Evolutionary conservation across 2,888 invertebrate species (phyloP), one percentile per base, ranked within the genome.

Genomic region (Phorcus lineatus): DNA sequence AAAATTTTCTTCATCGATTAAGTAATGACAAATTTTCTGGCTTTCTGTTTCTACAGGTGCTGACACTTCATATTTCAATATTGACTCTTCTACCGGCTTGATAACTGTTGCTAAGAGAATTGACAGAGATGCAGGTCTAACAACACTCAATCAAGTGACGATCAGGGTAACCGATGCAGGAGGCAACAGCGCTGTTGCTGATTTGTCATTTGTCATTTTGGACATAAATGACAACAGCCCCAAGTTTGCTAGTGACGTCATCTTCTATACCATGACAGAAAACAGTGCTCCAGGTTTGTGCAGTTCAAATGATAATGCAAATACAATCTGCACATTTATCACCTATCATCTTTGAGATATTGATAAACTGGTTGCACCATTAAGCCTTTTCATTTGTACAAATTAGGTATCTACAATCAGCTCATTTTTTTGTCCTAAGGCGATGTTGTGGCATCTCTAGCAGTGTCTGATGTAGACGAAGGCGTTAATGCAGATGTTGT

Each of bases 221-320:
- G 79, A 79, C 74, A 22, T 74, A 54, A 79, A 79, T 40, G 79
- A 79, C 57, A 79, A 79, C 57, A 22, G n/a, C 6, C 79, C 79
- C 0, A 36, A 28, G 28, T 79, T 79, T 40, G 40, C 40, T 40
- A 74, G 74, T 40, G 19, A 36, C 19, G 40, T 40, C n/a, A 36
- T 36, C 40, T 17, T 36, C 36, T 40, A 19, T 2, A 40, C 31
- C 7, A 40, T 74, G n/a, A 74, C 40, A 31, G 74, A 74, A 22
- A 40, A 40, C 40, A 40, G 40, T 9, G n/a, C 74, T n/a, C n/a
- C 11, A 16, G 31, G 36, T 40, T 16, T 36, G 57, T 36, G 2
- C 36, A 36, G 36, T 36, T 36, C 36, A 7, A 36, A 7, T 36
- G 2, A 36, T 36, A 36, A 36, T 36, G 7, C 36, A 36, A 2